Conservation (phyloP, 2,888 invertebrate species). For the Erebia ligea region DNA sequence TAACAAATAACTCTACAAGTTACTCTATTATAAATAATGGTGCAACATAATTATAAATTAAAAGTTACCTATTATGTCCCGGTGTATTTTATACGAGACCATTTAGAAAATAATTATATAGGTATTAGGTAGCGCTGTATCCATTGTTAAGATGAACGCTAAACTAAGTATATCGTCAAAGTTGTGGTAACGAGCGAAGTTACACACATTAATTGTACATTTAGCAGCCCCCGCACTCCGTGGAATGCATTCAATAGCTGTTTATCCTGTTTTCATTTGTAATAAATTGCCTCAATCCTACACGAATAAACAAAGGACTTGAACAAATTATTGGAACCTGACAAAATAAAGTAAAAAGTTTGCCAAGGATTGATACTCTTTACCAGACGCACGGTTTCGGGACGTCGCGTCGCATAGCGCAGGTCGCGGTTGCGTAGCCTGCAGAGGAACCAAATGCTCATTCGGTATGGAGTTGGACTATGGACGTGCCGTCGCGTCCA, state of each 20-base stretch:
- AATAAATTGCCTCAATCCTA: conserved; percentile 4
- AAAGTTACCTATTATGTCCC: neutral
- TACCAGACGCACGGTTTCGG: too few species aligned
- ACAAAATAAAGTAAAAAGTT: neutral
- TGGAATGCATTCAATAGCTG: conserved; percentile 24
- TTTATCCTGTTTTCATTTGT: conserved; percentile 13
- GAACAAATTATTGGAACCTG: neutral
- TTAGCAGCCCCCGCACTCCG: conserved; percentile 18
- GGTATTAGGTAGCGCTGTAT: neutral
- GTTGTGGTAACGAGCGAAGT: conserved; percentile 41
- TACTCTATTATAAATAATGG: too few species aligned
- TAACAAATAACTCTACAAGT: too few species aligned
- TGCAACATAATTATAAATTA: too few species aligned
- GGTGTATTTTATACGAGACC: conserved; percentile 4
- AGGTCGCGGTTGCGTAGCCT: too few species aligned
- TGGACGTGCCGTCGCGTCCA: too few species aligned
- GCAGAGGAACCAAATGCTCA: too few species aligned
- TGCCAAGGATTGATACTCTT: too few species aligned
- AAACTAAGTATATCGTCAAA: conserved; percentile 36
- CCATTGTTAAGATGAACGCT: conserved; percentile 35
- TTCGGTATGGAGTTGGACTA: too few species aligned
- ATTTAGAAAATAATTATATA: neutral
- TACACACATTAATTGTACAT: conserved; percentile 40
- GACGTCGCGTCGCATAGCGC: too few species aligned
- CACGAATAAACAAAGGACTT: neutral